Evolutionary conservation across 2,113 vertebrate species (phyloP).

Genomic region (Barbus barbus): DNA sequence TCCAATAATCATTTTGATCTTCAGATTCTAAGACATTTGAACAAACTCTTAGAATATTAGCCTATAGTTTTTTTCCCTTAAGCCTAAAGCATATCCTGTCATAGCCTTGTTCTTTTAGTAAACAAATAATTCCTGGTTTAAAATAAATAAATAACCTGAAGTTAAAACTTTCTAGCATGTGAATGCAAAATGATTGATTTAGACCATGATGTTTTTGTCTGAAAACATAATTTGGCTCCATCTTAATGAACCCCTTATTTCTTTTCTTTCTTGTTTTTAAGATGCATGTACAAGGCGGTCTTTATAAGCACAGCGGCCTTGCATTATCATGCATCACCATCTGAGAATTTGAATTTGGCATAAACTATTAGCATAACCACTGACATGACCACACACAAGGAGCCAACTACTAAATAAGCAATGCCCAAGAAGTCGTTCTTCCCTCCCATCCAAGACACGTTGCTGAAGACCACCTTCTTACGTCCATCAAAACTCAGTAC

Average conservation of each 20-base stretch:
- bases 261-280: background rate
- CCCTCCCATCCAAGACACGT: slow-evolving; percentile 91
- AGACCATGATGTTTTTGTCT: background rate
- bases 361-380: slow-evolving; percentile 85
- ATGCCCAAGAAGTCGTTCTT: slow-evolving; percentile 90
- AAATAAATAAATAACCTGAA: slow-evolving; percentile 9
- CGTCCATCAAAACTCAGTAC: slow-evolving; percentile 77
- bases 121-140: background rate
- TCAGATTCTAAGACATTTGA: background rate
- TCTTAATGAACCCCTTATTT: background rate
- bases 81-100: too few relatives aligned
- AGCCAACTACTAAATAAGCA: slow-evolving; percentile 83
- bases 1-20: background rate
- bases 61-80: too few relatives aligned
- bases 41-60: background rate
- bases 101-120: background rate
- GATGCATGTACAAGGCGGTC: background rate
- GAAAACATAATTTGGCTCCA: background rate
- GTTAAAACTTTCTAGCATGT: background rate
- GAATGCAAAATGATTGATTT: background rate
- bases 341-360: slow-evolving; percentile 80
- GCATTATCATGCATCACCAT: slow-evolving; percentile 53
- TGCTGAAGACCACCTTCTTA: slow-evolving; percentile 86
- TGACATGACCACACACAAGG: slow-evolving; percentile 79
- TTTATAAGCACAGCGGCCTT: too few relatives aligned